Evolutionary conservation across 2,797 vertebrate species (phyloP).

Genomic region (Garrulus glandarius): DNA sequence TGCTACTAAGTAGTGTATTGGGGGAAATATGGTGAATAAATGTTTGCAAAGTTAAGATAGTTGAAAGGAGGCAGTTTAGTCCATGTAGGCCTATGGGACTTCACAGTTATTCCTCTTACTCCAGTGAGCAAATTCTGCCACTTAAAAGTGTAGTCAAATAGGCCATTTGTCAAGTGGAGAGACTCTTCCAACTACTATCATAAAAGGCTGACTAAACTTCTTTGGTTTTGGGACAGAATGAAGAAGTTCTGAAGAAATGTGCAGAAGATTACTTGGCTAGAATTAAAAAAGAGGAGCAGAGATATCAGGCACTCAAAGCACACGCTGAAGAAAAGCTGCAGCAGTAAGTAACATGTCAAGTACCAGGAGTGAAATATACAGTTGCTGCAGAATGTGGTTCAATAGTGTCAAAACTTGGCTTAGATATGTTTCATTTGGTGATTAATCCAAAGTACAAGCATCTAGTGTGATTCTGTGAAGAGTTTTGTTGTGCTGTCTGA

Average conservation of each 20-base stretch:
- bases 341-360: conserved; percentile 73
- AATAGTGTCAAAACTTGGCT: background rate
- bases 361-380: background rate
- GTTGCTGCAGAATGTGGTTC: background rate
- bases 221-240: conserved; percentile 79
- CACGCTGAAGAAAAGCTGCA: conserved; percentile 91
- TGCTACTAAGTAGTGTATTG: background rate
- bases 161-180: background rate
- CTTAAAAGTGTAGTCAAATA: background rate
- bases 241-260: conserved; percentile 88
- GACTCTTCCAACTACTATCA: background rate
- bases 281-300: conserved; percentile 87
- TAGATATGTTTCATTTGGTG: background rate
- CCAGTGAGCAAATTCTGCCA: background rate
- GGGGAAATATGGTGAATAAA: background rate
- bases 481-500: background rate
- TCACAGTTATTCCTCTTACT: background rate
- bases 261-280: conserved; percentile 83
- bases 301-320: conserved; percentile 89
- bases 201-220: background rate
- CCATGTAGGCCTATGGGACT: background rate
- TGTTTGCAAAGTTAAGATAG: background rate
- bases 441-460: background rate
- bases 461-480: background rate
- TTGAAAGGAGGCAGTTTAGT: background rate